Evolutionary conservation across 2,113 vertebrate genomes (phyloP).

Genomic region (Cheilinus undulatus): DNA sequence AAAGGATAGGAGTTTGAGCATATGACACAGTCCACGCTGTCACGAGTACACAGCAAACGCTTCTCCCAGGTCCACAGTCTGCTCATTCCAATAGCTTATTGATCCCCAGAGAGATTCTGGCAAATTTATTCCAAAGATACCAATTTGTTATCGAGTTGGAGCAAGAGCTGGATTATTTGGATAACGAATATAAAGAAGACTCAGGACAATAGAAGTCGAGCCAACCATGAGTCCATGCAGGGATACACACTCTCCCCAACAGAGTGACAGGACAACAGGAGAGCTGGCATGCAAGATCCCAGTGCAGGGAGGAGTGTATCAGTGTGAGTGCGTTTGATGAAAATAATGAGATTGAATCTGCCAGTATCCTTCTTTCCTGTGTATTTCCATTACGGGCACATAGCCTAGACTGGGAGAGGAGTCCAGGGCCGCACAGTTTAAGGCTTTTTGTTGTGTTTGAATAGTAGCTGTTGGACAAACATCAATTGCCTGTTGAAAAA

Average conservation of each 20-base stretch:
- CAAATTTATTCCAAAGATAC: slow-evolving; percentile 50
- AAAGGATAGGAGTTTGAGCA: slow-evolving; percentile 42
- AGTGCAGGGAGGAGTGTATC: slow-evolving; percentile 26
- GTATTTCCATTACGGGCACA: slow-evolving; percentile 53
- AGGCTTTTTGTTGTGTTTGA: slow-evolving; percentile 62
- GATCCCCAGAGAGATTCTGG: slow-evolving; percentile 55
- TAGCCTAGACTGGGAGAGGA: slow-evolving; percentile 44
- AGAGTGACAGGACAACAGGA: slow-evolving; percentile 34
- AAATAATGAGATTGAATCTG: slow-evolving; percentile 68
- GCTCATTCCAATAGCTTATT: slow-evolving; percentile 42
- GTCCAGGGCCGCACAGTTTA: slow-evolving; percentile 47
- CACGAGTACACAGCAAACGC: slow-evolving; percentile 44
- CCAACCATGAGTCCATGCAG: slow-evolving; percentile 16
- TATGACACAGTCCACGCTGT: slow-evolving; percentile 48
- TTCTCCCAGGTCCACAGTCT: slow-evolving; percentile 44
- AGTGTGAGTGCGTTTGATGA: slow-evolving; percentile 52
- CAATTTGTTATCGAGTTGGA: slow-evolving; percentile 39
- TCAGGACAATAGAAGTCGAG: slow-evolving; percentile 27
- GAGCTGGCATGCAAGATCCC: slow-evolving; percentile 54
- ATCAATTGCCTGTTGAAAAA: slow-evolving; percentile 55
- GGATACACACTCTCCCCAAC: slow-evolving; percentile 19
- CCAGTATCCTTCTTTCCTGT: slow-evolving; percentile 41
- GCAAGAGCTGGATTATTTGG: slow-evolving; percentile 42
- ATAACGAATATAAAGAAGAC: slow-evolving; percentile 18
- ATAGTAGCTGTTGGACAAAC: slow-evolving; percentile 46